phyloP scores from a whole-genome alignment of 2,797 vertebrate genomes.

The Sebastolobus alascanus region DNA sequence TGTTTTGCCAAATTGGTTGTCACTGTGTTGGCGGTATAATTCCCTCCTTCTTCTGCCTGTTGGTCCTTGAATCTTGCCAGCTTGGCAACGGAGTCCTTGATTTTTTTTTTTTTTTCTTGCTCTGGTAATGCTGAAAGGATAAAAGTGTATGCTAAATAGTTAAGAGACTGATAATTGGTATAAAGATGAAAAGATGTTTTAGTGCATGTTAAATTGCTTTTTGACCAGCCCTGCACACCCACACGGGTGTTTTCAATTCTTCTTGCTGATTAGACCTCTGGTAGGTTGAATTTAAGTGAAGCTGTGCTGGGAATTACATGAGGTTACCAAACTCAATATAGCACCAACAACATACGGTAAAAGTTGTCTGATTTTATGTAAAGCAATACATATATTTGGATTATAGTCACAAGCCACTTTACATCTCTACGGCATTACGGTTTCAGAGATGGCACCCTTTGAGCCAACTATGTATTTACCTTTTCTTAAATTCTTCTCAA shows the following conservation, averaged over 20 bases:
- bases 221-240: not conserved
- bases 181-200: constrained; percentile 10
- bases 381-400: not conserved
- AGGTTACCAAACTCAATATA: not conserved
- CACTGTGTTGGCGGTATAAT: constrained; percentile 56
- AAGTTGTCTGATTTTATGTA: not conserved
- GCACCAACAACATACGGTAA: not conserved
- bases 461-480: constrained; percentile 28
- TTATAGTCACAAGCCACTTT: not conserved
- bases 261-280: constrained; percentile 4
- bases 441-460: constrained; percentile 11
- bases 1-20: constrained; percentile 72
- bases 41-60: constrained; percentile 38
- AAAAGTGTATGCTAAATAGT: not conserved
- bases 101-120: not conserved
- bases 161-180: constrained; percentile 22
- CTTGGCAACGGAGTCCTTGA: constrained; percentile 17
- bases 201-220: constrained; percentile 6
- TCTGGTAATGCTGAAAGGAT: constrained; percentile 17
- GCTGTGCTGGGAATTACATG: not conserved
- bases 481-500: constrained; percentile 43
- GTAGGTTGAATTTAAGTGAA: not conserved
- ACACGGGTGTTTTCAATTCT: constrained; percentile 9
- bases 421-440: not conserved
- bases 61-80: constrained; percentile 27